phyloP scores from a whole-genome alignment of 2,113 vertebrate species.

The Nansenia antarctica region DNA sequence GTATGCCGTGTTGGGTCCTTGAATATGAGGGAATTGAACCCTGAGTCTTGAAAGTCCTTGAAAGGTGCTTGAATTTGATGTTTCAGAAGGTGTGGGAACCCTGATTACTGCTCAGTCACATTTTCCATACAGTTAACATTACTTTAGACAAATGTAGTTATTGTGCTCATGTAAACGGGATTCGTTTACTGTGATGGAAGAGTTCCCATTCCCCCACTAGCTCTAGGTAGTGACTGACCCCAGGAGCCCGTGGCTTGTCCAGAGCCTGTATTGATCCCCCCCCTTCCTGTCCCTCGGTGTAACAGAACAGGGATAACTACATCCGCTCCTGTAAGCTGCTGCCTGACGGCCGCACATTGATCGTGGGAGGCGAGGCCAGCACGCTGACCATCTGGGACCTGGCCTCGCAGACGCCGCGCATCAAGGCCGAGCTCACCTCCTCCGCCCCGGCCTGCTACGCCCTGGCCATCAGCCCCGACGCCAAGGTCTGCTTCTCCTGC shows the following conservation, averaged over 20 bases:
- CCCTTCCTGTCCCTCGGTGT: conserved; percentile 44
- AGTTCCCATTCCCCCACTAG: conserved; percentile 31
- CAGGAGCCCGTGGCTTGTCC: conserved; percentile 24
- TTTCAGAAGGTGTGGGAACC: too few relatives aligned
- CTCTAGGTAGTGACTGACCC: conserved; percentile 23
- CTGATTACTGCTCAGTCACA: too few relatives aligned
- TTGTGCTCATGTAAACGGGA: too few relatives aligned
- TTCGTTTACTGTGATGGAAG: conserved; percentile 20
- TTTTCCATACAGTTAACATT: too few relatives aligned
- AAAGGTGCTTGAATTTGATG: too few relatives aligned
- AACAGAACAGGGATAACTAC: conserved; percentile 98
- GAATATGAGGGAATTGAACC: too few relatives aligned
- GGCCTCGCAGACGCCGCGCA: conserved; percentile 95
- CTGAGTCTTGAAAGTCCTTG: too few relatives aligned
- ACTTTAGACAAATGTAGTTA: too few relatives aligned
- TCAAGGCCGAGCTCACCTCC: conserved; percentile 97
- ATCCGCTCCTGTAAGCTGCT: conserved; percentile 98
- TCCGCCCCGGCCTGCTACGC: conserved; percentile 98
- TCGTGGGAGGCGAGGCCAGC: conserved; percentile 97
- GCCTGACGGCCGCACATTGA: conserved; percentile 94
- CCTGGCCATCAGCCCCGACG: conserved; percentile 97
- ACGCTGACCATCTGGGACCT: conserved; percentile 99
- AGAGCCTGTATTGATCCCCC: conserved; percentile 55
- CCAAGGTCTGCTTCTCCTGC: conserved; percentile 99
- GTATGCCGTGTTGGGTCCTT: too few relatives aligned